Evolutionary conservation across 1,140 invertebrate genomes (phyloP).

Genomic region (Caerostris extrusa): DNA sequence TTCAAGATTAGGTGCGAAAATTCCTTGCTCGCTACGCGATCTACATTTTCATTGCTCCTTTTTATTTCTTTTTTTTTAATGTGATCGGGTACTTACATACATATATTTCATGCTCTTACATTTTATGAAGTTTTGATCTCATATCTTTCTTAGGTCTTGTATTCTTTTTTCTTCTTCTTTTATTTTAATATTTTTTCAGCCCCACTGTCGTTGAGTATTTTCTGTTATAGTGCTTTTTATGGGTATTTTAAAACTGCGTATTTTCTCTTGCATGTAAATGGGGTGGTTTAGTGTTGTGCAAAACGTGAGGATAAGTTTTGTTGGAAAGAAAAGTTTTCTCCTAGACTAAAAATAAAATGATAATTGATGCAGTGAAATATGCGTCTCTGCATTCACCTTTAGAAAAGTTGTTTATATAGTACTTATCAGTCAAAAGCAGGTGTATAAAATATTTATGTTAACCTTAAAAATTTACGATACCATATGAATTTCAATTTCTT

Average conservation of each 20-base stretch:
- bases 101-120: background rate
- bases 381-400: too few relatives aligned
- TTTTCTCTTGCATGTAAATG: constrained; percentile 8
- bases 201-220: background rate
- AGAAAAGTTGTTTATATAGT: too few relatives aligned
- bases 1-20: background rate
- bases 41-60: background rate
- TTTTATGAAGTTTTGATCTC: constrained; percentile 5
- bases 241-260: background rate
- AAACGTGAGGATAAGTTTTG: background rate
- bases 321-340: background rate
- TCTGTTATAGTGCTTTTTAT: background rate
- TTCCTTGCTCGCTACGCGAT: background rate
- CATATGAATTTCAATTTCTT: too few relatives aligned
- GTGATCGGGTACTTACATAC: background rate
- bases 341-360: too few relatives aligned
- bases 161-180: background rate
- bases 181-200: background rate
- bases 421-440: too few relatives aligned
- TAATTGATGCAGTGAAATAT: too few relatives aligned
- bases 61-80: background rate
- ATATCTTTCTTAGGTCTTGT: background rate
- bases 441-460: too few relatives aligned
- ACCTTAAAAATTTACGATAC: too few relatives aligned
- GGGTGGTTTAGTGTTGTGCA: background rate